Evolutionary conservation across 2,113 vertebrate species (phyloP).

Genomic region (Chroicocephalus ridibundus): DNA sequence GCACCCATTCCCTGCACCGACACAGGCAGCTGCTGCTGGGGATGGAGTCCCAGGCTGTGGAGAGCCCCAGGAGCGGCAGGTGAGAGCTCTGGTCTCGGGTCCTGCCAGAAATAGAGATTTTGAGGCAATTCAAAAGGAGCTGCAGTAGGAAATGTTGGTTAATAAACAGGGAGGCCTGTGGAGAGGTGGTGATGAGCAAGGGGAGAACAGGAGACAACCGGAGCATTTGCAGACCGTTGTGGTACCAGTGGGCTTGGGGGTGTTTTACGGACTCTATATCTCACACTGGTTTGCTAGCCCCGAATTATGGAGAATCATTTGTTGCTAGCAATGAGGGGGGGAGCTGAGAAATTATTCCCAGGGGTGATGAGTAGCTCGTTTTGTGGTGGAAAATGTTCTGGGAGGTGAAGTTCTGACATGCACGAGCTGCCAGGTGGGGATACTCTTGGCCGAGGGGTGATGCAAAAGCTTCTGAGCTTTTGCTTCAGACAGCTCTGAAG

Average conservation of each 20-base stretch:
- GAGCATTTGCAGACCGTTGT: not conserved
- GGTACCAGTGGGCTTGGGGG: not conserved
- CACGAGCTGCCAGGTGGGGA: not conserved
- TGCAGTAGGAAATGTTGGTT: not conserved
- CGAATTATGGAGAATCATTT: not conserved
- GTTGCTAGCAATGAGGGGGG: not conserved
- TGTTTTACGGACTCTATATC: not conserved
- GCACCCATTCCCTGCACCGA: not conserved
- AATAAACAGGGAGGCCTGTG: not conserved
- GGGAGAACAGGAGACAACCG: not conserved
- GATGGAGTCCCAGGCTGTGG: not conserved
- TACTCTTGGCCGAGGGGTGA: not conserved
- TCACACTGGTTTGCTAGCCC: not conserved
- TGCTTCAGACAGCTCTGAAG: not conserved
- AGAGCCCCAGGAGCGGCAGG: not conserved
- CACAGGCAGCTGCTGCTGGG: not conserved
- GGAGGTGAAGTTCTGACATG: not conserved
- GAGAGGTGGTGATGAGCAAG: not conserved
- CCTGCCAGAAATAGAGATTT: not conserved
- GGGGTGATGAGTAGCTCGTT: not conserved
- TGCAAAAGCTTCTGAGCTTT: not conserved
- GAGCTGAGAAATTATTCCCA: not conserved
- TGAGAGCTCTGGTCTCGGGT: not conserved
- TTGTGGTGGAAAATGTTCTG: not conserved
- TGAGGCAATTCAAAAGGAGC: not conserved